A percentile compares a stretch with the other conserved stretches of the same genome.
These are phyloP conservation scores for Sula dactylatra DNA, from an alignment of 2,113 vertebrate species.

Conservation along the genomic window DNA sequence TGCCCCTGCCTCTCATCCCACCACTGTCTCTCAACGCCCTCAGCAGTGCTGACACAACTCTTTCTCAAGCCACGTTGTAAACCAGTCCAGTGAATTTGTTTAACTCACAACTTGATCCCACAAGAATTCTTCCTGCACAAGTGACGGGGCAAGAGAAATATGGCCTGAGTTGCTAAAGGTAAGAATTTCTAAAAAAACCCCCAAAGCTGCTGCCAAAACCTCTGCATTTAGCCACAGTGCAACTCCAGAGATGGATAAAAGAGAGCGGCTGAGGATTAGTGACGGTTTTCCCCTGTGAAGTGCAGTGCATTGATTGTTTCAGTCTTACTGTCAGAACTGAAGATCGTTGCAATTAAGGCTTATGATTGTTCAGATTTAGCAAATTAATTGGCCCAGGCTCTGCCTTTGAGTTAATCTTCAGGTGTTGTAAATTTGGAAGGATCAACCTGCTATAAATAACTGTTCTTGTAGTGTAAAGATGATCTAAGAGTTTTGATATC, in stretches of 20 bases:
- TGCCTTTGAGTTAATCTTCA: neutral
- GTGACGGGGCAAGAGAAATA: neutral
- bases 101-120: neutral
- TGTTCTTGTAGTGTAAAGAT: neutral
- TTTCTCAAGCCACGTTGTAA: neutral
- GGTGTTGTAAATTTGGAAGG: neutral
- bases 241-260: neutral
- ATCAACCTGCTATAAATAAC: neutral
- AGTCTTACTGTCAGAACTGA: neutral
- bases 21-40: neutral
- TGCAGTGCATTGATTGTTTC: neutral
- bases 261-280: neutral
- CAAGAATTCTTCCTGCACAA: neutral
- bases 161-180: neutral
- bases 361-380: neutral
- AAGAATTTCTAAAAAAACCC: neutral
- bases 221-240: neutral
- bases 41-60: neutral
- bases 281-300: neutral
- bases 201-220: neutral
- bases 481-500: neutral
- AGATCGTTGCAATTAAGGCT: neutral
- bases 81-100: neutral
- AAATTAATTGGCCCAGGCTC: neutral
- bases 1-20: neutral